phyloP scores from a whole-genome alignment of 2,797 vertebrate species.

The Sarcoramphus papa region DNA sequence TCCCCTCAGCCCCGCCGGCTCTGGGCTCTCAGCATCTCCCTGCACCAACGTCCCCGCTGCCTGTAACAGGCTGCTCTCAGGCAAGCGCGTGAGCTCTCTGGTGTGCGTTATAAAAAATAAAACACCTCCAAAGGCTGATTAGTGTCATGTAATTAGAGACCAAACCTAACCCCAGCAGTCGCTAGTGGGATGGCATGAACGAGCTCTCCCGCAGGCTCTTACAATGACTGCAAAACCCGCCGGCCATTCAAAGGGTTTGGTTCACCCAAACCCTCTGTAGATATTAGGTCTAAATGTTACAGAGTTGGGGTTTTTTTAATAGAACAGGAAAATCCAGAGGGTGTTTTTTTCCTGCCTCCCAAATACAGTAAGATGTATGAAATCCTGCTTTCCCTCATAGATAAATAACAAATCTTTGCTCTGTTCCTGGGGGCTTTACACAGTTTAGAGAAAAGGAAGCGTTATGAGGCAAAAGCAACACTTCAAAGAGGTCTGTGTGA shows the following conservation, averaged over 20 bases:
- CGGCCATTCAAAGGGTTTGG: background rate
- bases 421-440: background rate
- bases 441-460: background rate
- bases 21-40: background rate
- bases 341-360: background rate
- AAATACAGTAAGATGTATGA: background rate
- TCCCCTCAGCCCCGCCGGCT: accelerated
- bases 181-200: background rate
- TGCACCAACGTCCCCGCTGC: accelerated
- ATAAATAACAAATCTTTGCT: background rate
- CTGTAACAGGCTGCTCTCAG: background rate
- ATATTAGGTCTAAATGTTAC: background rate
- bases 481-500: background rate
- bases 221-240: background rate
- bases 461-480: background rate
- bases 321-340: background rate
- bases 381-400: background rate
- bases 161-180: background rate
- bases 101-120: background rate
- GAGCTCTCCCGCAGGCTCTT: background rate
- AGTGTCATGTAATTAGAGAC: background rate
- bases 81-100: background rate
- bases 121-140: background rate
- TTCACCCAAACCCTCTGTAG: background rate
- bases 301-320: background rate